These are phyloP conservation scores for Lontra canadensis DNA, from an alignment of 2,113 vertebrate genomes.

Conservation along the genomic window DNA sequence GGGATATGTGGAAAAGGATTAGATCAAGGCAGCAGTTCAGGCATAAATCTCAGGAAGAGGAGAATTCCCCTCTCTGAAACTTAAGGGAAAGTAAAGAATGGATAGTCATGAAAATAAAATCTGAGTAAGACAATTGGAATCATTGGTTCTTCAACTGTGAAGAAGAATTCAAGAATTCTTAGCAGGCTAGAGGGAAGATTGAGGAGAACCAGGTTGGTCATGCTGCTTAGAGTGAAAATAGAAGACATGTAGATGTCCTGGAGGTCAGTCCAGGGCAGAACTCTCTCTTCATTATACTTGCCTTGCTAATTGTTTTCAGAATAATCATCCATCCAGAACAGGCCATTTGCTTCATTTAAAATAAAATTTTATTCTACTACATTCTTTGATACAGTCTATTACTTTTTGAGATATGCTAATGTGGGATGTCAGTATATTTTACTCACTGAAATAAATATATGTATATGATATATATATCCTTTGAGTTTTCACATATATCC, in stretches of 20 bases:
- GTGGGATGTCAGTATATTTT: neutral
- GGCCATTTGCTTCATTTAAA: neutral
- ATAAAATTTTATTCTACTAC: neutral
- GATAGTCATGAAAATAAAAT: neutral
- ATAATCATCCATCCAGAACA: neutral
- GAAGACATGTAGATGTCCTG: neutral
- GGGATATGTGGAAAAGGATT: neutral
- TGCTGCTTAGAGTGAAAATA: neutral
- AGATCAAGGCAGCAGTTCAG: rapidly evolving
- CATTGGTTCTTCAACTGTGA: neutral
- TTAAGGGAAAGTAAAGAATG: neutral
- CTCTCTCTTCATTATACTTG: neutral
- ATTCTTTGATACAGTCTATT: neutral
- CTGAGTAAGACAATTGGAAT: neutral
- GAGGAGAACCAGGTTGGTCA: neutral
- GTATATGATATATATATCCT: neutral
- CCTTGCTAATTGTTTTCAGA: neutral
- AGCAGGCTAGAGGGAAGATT: neutral
- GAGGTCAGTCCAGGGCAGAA: neutral
- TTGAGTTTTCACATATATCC: neutral
- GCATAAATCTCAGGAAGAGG: neutral
- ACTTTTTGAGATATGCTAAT: neutral
- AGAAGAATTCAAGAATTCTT: neutral
- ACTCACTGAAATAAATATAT: neutral
- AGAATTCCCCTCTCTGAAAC: neutral